Base-by-base conservation (phyloP, 2,888 invertebrate species). In the Drosophila buzzatii region DNA sequence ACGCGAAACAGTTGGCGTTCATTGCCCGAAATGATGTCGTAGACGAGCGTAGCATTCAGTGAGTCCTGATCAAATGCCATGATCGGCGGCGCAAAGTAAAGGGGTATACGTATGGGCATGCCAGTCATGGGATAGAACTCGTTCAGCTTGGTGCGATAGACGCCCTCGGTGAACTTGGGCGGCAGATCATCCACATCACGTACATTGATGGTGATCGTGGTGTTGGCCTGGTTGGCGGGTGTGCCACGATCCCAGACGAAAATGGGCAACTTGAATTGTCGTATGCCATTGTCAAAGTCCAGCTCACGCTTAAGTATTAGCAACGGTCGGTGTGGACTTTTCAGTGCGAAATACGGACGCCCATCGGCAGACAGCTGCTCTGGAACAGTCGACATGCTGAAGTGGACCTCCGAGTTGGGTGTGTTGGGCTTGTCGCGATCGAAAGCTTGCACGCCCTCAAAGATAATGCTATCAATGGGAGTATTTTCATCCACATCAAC, bases 381-480 rank as follows among this genome's bases (percentile, higher is more conserved):
- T 8, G 92, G 90, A 4, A 90, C 85, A 90, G 96, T 96, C 2
- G 96, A 96, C 90, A 97, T 96, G 83, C 96, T 95, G 93, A 97
- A 97, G 90, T 97, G 96, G 31, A 97, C 95, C 82, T 97, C 97
- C 0, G 97, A 97, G 93, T 97, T 97, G 0, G 97, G 97, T 0
- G 97, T 97, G 93, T 97, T 97, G 0, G 97, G 97, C 92, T 97
- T 97, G 92, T 97, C 97, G 7, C 96, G 95, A 93, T 97, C 97
- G 53, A 96, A 95, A 0, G 97, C 97, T 58, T 95, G 95, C 76
- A 98, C 96, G 16, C 96, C 96, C 79, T 96, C 95, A 92, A 97
- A 97, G 78, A 98, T 95, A 33, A 97, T 97, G 70, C 97, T 94
- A 66, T 97, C 97, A 0, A 91, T 79, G 44, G 97, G 96, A 6